A percentile compares a stretch with the other conserved stretches of the same genome.
phyloP scores from a whole-genome alignment of 2,113 vertebrate genomes.

The Sphyrna mokarran region DNA sequence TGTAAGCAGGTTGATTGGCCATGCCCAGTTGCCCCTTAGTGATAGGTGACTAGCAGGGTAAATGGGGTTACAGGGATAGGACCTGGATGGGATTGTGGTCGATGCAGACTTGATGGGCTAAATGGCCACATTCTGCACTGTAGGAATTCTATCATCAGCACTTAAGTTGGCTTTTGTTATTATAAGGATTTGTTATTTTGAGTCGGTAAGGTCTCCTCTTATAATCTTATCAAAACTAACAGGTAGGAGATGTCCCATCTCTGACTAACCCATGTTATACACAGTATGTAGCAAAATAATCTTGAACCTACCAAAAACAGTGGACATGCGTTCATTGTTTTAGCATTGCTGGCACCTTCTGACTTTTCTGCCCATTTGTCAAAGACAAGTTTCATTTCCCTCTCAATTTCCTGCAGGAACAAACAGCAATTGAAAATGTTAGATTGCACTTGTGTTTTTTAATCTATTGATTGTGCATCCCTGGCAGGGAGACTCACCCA shows the following conservation, averaged over 20 bases:
- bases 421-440: not conserved
- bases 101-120: too few species aligned
- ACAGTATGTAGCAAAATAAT: not conserved
- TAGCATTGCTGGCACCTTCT: conserved; percentile 30
- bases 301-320: conserved; percentile 18
- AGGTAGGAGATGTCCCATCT: not conserved
- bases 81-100: too few species aligned
- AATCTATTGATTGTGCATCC: not conserved
- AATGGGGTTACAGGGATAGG: too few species aligned
- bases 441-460: not conserved
- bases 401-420: conserved; percentile 28
- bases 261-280: not conserved
- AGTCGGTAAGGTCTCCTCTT: not conserved
- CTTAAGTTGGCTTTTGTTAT: not conserved
- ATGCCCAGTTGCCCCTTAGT: too few species aligned
- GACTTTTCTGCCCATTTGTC: conserved; percentile 32
- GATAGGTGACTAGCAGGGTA: too few species aligned
- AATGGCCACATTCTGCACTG: too few species aligned
- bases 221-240: not conserved
- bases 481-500: not conserved
- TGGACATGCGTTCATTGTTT: not conserved
- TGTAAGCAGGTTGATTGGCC: not conserved
- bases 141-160: too few species aligned
- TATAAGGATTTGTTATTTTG: not conserved
- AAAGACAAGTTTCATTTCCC: conserved; percentile 32